Evolutionary conservation across 2,113 vertebrate species (phyloP).

Genomic region (Lamprotornis superbus): DNA sequence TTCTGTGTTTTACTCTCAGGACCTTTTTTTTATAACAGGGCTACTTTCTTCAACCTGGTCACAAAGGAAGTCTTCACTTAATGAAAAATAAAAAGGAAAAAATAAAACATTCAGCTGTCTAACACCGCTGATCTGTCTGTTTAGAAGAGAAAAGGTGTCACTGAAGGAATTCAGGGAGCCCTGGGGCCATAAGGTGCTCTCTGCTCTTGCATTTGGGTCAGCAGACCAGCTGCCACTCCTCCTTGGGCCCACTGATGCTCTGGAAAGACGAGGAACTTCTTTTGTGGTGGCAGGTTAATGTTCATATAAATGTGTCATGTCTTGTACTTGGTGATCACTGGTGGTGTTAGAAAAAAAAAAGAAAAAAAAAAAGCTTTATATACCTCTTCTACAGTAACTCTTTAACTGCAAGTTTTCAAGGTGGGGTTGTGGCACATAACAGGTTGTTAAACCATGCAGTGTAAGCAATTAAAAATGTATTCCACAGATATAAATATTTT

Average conservation of each 20-base stretch:
- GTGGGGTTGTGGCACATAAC: conserved; percentile 68
- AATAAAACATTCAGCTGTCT: conserved; percentile 44
- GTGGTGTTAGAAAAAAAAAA: conserved; percentile 49
- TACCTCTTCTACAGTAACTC: conserved; percentile 83
- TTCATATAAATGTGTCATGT: conserved; percentile 63
- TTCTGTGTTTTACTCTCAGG: conserved; percentile 81
- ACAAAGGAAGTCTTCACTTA: conserved; percentile 59
- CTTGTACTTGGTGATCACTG: conserved; percentile 66
- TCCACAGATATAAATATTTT: conserved; percentile 73
- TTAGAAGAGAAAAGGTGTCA: conserved; percentile 9
- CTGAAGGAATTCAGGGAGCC: conserved; percentile 20
- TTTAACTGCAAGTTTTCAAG: conserved; percentile 70
- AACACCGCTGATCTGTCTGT: conserved; percentile 3
- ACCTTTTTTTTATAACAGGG: conserved; percentile 76
- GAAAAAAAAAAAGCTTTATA: conserved; percentile 71
- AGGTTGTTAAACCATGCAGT: conserved; percentile 76
- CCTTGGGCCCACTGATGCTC: not conserved
- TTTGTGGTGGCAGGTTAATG: conserved; percentile 52
- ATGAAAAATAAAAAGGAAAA: not conserved
- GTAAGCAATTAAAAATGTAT: conserved; percentile 67
- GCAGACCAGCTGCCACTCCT: conserved; percentile 36
- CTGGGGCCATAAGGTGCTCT: not conserved
- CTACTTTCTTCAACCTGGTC: conserved; percentile 73
- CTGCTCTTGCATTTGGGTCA: not conserved
- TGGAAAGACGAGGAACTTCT: not conserved